Evolutionary conservation across 2,888 invertebrate genomes (phyloP).

Genomic region (Hylaea fasciaria): DNA sequence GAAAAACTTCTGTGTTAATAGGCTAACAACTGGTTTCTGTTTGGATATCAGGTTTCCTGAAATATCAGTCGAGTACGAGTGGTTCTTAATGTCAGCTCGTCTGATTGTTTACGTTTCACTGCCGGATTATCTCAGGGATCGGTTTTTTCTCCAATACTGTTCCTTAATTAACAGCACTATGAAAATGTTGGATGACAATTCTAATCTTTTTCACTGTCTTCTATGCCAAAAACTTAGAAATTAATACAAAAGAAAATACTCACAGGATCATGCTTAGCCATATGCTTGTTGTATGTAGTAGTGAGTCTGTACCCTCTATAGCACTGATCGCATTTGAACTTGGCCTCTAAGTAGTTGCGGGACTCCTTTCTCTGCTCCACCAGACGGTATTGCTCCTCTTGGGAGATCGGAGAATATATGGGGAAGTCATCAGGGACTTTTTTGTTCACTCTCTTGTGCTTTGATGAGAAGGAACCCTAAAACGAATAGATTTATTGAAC

Average conservation of each 20-base stretch:
- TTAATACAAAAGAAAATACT: slow-evolving; percentile 37
- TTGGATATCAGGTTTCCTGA: too few relatives aligned
- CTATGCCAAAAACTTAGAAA: too few relatives aligned
- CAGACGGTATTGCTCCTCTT: slow-evolving; percentile 69
- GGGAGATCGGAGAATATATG: slow-evolving; percentile 61
- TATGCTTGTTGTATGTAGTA: slow-evolving; percentile 68
- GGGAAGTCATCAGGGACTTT: slow-evolving; percentile 65
- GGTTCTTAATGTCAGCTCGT: too few relatives aligned
- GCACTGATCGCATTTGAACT: slow-evolving; percentile 68
- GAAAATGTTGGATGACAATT: too few relatives aligned
- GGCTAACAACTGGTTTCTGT: too few relatives aligned
- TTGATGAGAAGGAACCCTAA: slow-evolving; percentile 22
- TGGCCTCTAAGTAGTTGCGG: slow-evolving; percentile 69
- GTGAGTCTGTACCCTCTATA: slow-evolving; percentile 68
- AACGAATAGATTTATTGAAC: background rate
- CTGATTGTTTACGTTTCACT: too few relatives aligned
- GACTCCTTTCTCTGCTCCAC: slow-evolving; percentile 61
- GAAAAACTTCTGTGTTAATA: too few relatives aligned
- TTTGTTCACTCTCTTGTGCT: slow-evolving; percentile 11
- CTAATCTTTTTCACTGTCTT: too few relatives aligned
- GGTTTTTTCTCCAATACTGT: too few relatives aligned
- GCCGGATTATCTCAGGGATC: too few relatives aligned
- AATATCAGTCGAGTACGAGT: too few relatives aligned
- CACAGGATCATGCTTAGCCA: slow-evolving; percentile 78
- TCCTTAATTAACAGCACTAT: too few relatives aligned